A percentile compares a stretch with the other conserved stretches of the same genome.
Conservation (phyloP, 2,888 invertebrate genomes). For the Microplitis manilae region DNA sequence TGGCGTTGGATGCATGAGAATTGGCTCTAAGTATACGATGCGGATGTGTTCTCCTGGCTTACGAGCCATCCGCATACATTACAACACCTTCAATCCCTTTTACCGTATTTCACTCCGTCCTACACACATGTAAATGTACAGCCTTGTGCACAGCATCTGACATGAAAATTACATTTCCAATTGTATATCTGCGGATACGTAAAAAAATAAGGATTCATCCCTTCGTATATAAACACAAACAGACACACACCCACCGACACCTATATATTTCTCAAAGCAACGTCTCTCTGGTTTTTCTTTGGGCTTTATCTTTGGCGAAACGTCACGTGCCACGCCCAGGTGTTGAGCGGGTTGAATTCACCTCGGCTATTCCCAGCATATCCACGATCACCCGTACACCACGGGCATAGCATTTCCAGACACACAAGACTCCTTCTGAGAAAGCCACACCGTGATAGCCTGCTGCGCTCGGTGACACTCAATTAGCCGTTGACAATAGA, state of each 20-base stretch:
- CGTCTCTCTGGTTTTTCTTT: not conserved
- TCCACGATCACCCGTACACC: not conserved
- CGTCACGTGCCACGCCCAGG: conserved; percentile 40
- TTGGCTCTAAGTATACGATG: conserved; percentile 20
- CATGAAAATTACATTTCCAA: conserved; percentile 63
- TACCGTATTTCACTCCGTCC: conserved; percentile 15
- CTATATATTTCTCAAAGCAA: conserved; percentile 25
- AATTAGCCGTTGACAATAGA: conserved; percentile 31
- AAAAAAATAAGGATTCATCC: not conserved
- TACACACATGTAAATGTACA: conserved; percentile 4
- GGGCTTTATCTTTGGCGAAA: conserved; percentile 14
- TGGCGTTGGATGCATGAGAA: conserved; percentile 31
- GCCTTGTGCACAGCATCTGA: conserved; percentile 42
- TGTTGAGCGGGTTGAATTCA: conserved; percentile 4
- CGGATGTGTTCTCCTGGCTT: conserved; percentile 18
- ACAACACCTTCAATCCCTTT: conserved; percentile 21
- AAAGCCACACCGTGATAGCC: conserved; percentile 29
- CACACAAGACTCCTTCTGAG: conserved; percentile 30
- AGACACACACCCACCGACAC: no score
- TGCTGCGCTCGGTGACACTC: conserved; percentile 34
- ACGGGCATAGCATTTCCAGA: conserved; percentile 25
- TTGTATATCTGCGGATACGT: conserved; percentile 47
- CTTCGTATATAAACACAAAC: not conserved
- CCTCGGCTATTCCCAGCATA: conserved; percentile 11
- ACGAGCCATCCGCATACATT: conserved; percentile 24